These are phyloP conservation scores for Torymus texanus DNA, from an alignment of 2,888 invertebrate species.

Conservation along the genomic window DNA sequence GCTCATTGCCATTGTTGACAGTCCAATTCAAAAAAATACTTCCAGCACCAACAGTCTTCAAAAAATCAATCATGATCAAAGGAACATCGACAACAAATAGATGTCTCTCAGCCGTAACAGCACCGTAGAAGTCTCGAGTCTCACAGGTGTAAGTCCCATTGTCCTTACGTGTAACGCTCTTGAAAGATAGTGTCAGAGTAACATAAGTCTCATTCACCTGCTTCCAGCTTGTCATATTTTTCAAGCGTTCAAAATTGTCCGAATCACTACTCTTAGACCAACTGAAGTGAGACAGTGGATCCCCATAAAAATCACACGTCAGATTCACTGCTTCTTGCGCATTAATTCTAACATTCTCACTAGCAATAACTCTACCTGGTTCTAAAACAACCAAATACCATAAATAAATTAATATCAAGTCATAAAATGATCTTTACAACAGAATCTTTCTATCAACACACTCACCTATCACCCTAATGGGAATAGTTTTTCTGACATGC, in stretches of 20 bases:
- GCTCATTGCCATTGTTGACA: conserved; percentile 84
- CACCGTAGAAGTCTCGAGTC: conserved; percentile 73
- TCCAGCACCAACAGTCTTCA: conserved; percentile 84
- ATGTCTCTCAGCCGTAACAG: conserved; percentile 75
- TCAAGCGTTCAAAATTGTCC: conserved; percentile 71
- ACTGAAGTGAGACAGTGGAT: conserved; percentile 77
- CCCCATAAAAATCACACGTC: conserved; percentile 79
- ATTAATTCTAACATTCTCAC: conserved; percentile 76
- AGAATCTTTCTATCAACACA: background rate
- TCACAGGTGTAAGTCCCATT: conserved; percentile 81
- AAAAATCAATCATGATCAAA: conserved; percentile 82
- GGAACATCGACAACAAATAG: conserved; percentile 83
- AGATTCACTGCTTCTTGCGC: conserved; percentile 77
- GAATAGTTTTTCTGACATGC: conserved; percentile 67
- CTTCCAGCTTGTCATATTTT: conserved; percentile 71
- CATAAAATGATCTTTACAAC: background rate
- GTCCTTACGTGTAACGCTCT: conserved; percentile 81
- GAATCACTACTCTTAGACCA: conserved; percentile 79
- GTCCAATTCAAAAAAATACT: conserved; percentile 91
- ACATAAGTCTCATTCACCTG: conserved; percentile 78
- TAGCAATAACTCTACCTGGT: conserved; percentile 74
- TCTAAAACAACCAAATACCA: conserved; percentile 65
- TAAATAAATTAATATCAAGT: too few relatives aligned
- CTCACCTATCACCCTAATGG: conserved; percentile 72
- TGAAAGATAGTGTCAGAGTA: conserved; percentile 78